Percentiles rank a stretch among this genome's conserved stretches.
Conservation (phyloP, 2,797 vertebrate genomes). For the Helarctos malayanus region DNA sequence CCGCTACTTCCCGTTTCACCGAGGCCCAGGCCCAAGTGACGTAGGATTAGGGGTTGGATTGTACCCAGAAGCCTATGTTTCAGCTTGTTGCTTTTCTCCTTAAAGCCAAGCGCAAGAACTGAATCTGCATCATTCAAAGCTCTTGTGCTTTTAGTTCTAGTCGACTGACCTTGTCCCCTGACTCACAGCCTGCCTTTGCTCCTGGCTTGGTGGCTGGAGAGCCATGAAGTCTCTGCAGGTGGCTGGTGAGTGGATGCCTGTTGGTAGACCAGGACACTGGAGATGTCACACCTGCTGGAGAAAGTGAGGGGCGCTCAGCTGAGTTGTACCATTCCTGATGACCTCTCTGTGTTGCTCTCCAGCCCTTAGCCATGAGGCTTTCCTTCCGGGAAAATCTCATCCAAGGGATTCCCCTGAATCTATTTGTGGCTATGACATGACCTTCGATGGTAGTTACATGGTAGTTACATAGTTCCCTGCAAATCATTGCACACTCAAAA, state of each 20-base stretch:
- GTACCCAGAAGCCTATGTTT: not conserved
- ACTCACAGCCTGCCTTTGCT: not conserved
- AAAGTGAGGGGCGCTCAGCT: not conserved
- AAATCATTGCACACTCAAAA: not conserved
- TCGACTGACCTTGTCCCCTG: not conserved
- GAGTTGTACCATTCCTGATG: not conserved
- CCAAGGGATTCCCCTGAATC: not conserved
- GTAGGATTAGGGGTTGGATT: not conserved
- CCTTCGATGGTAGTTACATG: not conserved
- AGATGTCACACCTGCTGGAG: slow-evolving; percentile 48
- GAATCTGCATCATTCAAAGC: not conserved
- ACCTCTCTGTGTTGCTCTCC: slow-evolving; percentile 48
- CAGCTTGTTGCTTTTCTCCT: not conserved
- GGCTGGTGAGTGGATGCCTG: not conserved
- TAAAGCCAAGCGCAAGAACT: not conserved
- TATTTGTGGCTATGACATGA: not conserved
- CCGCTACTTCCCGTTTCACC: not conserved
- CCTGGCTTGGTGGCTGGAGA: not conserved
- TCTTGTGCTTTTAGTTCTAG: not conserved
- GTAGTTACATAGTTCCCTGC: not conserved
- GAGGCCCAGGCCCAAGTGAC: not conserved
- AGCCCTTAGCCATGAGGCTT: slow-evolving; percentile 18
- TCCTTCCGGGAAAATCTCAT: slow-evolving; percentile 60
- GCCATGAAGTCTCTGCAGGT: not conserved
- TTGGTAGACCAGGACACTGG: slow-evolving; percentile 70